Evolutionary conservation across 1,140 invertebrate genomes (phyloP), one percentile per base, ranked within the genome.

Genomic region (Choristoneura fumiferana): DNA sequence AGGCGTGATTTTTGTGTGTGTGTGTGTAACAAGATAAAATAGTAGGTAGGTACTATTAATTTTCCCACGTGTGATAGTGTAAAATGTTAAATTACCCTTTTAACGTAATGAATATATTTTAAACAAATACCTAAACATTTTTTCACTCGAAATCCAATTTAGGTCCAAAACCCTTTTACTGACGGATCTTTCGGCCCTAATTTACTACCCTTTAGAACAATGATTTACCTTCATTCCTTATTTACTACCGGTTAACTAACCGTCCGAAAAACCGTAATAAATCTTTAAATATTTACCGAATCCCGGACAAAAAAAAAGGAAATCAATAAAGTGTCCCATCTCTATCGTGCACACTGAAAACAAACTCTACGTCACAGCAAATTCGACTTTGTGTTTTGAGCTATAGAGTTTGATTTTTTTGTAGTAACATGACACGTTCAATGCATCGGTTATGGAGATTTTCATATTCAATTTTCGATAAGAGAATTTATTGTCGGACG

Each of bases 381-480:
- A 49, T 10, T 22, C 2, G 12, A 22, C 17, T 12, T 49, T 9
- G 9, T 29, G 3, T 1, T 1, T 29, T 12, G n/a, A 9, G 17
- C 2, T 1, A 5, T 49, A 22, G 4, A 8, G 43, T 22, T 29
- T n/a, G 35, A 14, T 35, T n/a, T 54, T 18, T 49, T 29, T n/a
- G 10, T 13, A 13, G 18, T 17, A n/a, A n/a, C n/a, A n/a, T 17
- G 13, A 15, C 4, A 0, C 4, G 45, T 34, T 15, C 1, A 8
- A 29, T 15, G 52, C 18, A 14, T 14, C 34, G 1, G 52, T 36
- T 54, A 54, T 54, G 52, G 18, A 54, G 52, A 54, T 54, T 54
- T n/a, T 54, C 52, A 54, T 54, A 54, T 54, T 54, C 52, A 54
- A 54, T 54, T 54, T 36, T 13, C 52, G 52, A 54, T 54, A 54